Base-by-base conservation (phyloP, 2,888 invertebrate genomes). In the Harmothoe impar region DNA sequence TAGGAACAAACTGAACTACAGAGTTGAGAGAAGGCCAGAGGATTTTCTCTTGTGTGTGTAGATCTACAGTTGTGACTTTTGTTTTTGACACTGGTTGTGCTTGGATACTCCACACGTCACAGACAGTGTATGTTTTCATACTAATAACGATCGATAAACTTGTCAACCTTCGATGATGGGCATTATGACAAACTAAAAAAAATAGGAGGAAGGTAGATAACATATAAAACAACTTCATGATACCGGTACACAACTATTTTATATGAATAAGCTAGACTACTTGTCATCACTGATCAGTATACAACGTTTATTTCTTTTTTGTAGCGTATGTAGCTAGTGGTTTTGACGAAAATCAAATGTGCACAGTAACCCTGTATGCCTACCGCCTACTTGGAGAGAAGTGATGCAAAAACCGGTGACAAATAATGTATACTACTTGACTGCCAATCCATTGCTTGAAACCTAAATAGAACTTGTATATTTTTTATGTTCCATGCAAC, bases 371-470 rank as follows among this genome's bases (percentile, higher is more conserved):
- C 20, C 29, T 77, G 31, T 81, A n/a, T 81, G 33, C 43, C 43
- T 81, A 81, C 35, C 33, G 81, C 81, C 81, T 81, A 81, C 81
- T 35, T 7, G 20, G 43, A 23, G 31, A 35, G 81, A 35, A 25
- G 43, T 43, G 81, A 43, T 72, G 72, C 72, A 72, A 72, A 81
- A 81, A 81, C 81, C 81, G 81, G 81, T 81, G 81, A 81, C 15
- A 81, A 81, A 62, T 62, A 25, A 15, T 31, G 25, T 77, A 31
- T 77, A 77, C 77, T 35, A 81, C 81, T 81, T 81, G 81, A 81
- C 81, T 81, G 81, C 81, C 81, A 81, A 81, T 81, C 12, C 81
- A 43, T 81, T 81, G 81, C 81, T 81, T 81, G 81, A 81, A 81
- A 81, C 43, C 43, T 81, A 33, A 33, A 81, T 81, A 81, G 33